phyloP scores from a whole-genome alignment of 2,113 vertebrate species.

The Brevimyrus niger region DNA sequence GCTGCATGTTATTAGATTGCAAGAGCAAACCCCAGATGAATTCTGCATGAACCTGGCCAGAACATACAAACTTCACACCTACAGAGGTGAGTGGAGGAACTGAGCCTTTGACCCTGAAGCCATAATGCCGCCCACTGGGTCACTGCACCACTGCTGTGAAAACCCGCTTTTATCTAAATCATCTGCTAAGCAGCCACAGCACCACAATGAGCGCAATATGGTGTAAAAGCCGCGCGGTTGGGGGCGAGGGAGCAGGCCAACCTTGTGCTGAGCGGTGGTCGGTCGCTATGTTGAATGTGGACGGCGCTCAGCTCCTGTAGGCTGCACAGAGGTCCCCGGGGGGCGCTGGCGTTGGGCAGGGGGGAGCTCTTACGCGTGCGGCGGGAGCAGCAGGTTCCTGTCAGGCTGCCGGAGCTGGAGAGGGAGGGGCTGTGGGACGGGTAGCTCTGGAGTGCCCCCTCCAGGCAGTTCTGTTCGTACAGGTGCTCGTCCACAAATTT shows the following conservation, averaged over 20 bases:
- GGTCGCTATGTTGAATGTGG: conserved; percentile 86
- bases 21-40: neutral
- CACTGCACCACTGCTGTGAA: neutral
- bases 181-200: neutral
- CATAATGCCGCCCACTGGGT: neutral
- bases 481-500: conserved; percentile 95
- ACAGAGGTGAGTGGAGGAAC: neutral
- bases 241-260: conserved; percentile 34
- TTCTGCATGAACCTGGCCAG: neutral
- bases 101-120: neutral
- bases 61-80: neutral
- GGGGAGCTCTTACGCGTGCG: conserved; percentile 80
- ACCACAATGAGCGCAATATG: neutral
- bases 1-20: neutral
- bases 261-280: conserved; percentile 84
- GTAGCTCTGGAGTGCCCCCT: conserved; percentile 82
- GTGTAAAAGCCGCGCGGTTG: neutral
- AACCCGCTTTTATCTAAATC: neutral
- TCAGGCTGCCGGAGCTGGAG: conserved; percentile 74
- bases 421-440: conserved; percentile 83
- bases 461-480: conserved; percentile 95
- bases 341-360: conserved; percentile 77
- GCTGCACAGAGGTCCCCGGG: conserved; percentile 73
- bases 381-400: conserved; percentile 85
- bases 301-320: conserved; percentile 98